These are phyloP conservation scores for Trichonephila clavata DNA, from an alignment of 1,140 invertebrate genomes.

Conservation along the genomic window DNA sequence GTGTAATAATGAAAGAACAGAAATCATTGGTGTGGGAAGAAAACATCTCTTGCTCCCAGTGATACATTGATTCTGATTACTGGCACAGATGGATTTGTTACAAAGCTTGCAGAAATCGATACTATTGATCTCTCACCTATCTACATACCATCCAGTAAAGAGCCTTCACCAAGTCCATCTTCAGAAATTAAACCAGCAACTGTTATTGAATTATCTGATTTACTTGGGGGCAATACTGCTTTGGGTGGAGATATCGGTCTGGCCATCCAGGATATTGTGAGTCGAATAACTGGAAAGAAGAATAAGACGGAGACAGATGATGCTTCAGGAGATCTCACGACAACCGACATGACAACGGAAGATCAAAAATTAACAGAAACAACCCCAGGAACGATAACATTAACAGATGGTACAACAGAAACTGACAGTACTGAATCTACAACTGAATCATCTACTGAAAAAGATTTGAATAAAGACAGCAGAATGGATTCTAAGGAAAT, in stretches of 20 bases:
- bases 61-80: slow-evolving; percentile 75
- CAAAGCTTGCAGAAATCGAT: slow-evolving; percentile 69
- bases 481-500: slow-evolving; percentile 38
- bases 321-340: not conserved
- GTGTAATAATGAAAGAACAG: slow-evolving; percentile 75
- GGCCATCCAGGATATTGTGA: slow-evolving; percentile 79
- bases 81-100: slow-evolving; percentile 76
- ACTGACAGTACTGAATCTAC: not conserved
- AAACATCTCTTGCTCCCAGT: slow-evolving; percentile 69
- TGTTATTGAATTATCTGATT: slow-evolving; percentile 79
- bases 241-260: slow-evolving; percentile 78
- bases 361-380: not conserved
- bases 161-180: not conserved
- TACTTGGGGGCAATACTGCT: slow-evolving; percentile 77
- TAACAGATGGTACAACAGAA: not conserved
- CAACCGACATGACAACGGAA: slow-evolving; percentile 37
- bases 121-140: slow-evolving; percentile 48
- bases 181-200: slow-evolving; percentile 78
- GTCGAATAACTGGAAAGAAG: slow-evolving; percentile 65
- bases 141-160: slow-evolving; percentile 25
- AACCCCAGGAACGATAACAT: not conserved
- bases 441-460: slow-evolving; percentile 6
- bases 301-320: slow-evolving; percentile 62
- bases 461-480: not conserved
- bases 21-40: slow-evolving; percentile 74